These are phyloP conservation scores for Caenorhabditis sp. DNA, from an alignment of 2,888 invertebrate species.

Conservation along the genomic window DNA sequence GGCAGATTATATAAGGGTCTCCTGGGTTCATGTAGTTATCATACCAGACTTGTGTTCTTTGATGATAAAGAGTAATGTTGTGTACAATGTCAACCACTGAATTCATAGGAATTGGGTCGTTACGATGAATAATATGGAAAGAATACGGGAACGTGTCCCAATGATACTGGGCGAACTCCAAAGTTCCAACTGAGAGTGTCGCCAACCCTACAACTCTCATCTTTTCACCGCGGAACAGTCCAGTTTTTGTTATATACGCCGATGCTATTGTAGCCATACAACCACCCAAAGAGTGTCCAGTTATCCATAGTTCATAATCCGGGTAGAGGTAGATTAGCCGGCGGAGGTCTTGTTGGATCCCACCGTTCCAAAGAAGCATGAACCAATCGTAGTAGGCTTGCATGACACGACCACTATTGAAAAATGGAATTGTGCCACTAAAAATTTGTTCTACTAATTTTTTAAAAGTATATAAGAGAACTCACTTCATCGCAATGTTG, in stretches of 20 bases:
- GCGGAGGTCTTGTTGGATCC: constrained; percentile 18
- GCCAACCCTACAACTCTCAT: constrained; percentile 23
- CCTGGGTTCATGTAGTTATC: constrained; percentile 22
- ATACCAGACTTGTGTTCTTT: constrained; percentile 32
- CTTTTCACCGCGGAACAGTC: constrained; percentile 16
- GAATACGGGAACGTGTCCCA: constrained; percentile 15
- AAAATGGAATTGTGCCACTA: constrained; percentile 20
- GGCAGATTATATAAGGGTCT: constrained; percentile 19
- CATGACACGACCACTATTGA: constrained; percentile 15
- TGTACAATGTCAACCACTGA: constrained; percentile 7
- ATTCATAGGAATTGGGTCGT: constrained; percentile 1
- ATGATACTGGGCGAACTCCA: constrained; percentile 24
- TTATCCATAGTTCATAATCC: constrained; percentile 21
- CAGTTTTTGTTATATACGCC: constrained; percentile 4
- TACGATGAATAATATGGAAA: constrained; percentile 23
- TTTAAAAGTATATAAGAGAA: neutral
- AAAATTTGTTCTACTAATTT: constrained; percentile 5
- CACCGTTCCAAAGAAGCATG: constrained; percentile 23
- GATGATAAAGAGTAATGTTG: constrained; percentile 12
- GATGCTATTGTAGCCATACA: constrained; percentile 11
- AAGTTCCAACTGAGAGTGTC: constrained; percentile 9
- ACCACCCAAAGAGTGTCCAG: constrained; percentile 30
- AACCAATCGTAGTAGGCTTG: constrained; percentile 18
- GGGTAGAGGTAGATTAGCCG: constrained; percentile 22
- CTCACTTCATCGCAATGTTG: neutral